These are phyloP conservation scores for Trogon surrucura DNA, from an alignment of 2,113 vertebrate genomes.

Conservation along the genomic window DNA sequence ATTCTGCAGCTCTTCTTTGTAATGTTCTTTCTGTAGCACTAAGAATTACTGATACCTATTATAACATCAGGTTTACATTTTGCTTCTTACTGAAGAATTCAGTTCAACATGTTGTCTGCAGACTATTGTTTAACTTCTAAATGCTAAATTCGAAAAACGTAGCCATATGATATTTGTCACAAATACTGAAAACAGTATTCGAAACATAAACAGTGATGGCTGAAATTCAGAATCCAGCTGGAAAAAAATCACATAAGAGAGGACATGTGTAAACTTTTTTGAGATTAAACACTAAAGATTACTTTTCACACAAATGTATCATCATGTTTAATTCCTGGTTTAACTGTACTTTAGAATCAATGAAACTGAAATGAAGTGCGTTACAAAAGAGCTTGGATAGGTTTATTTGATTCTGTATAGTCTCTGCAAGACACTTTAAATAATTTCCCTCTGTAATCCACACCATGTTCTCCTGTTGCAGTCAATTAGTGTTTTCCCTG, in stretches of 20 bases:
- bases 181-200: slow-evolving; percentile 10
- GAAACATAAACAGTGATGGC: background rate
- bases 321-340: background rate
- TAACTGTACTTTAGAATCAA: background rate
- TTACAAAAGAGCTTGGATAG: background rate
- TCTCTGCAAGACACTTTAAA: slow-evolving; percentile 41
- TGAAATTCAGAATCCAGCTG: slow-evolving; percentile 32
- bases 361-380: background rate
- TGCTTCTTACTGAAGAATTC: background rate
- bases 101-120: background rate
- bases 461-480: slow-evolving; percentile 43
- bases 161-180: background rate
- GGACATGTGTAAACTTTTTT: background rate
- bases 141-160: background rate
- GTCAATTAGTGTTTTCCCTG: slow-evolving; percentile 20
- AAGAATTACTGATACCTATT: background rate
- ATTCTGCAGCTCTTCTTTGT: background rate
- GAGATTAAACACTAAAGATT: background rate
- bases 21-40: background rate
- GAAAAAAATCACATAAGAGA: background rate
- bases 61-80: background rate
- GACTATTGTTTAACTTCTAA: background rate
- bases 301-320: background rate
- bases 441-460: slow-evolving; percentile 37
- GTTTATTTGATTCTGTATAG: slow-evolving; percentile 22